Base-by-base conservation (phyloP, 2,113 vertebrate species). In the Psittacus erithacus region DNA sequence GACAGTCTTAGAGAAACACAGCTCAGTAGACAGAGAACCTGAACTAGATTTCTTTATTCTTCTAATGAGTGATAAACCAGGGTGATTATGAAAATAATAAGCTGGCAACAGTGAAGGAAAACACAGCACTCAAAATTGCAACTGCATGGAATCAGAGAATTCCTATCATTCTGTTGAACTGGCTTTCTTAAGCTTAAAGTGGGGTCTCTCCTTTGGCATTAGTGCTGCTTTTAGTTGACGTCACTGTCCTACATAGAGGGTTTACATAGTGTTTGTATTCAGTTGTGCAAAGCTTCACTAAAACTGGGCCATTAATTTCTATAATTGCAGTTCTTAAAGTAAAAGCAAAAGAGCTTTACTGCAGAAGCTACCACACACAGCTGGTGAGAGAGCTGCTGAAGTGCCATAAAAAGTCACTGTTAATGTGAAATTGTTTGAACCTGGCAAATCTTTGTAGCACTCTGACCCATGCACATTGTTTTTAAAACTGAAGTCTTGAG, bases 1-100 rank as follows among this genome's bases (percentile, higher is more conserved):
- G 91, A 91, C 94, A 97, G 55, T 75, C 73, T 91, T 84, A 82
- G 68, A 91, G 92, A 91, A 96, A 64, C 64, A 73, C 63, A 81
- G 69, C 60, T 95, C 52, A 46, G 41, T 39, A 80, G 62, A 63
- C 33, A 43, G 80, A 79, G 63, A 78, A 83, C 80, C 69, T 94
- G 47, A 94, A 68, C 59, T 84, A 22, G 41, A 39, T 93, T 88
- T 77, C 50, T 88, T 90, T 76, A 90, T 94, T 89, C 70, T 69
- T 46, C 39, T 88, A 86, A 86, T 80, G 8, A 63, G 63, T 60
- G 60, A 57, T 96, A 67, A 86, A 92, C 73, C 35, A 38, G 41
- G 70, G 71, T 90, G 57, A 43, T 65, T 90, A 41, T 96, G 53
- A 90, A 84, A 94, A 91, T 67, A 91, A 79, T 91, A 85, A 59